Conservation (phyloP, 2,888 invertebrate species). For the Ceramica pisi region DNA sequence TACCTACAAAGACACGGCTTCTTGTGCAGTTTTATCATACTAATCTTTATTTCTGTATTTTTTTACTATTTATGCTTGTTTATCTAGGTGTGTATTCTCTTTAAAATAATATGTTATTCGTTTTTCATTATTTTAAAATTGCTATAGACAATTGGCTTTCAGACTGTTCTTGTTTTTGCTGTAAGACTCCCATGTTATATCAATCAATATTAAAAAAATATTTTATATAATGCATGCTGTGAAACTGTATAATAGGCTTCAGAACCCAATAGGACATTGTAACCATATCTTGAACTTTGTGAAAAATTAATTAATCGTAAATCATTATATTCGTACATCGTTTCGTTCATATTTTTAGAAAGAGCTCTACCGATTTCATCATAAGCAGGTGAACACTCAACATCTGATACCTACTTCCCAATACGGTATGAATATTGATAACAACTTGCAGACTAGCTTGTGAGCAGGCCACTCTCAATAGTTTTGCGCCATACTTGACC, state of each 20-base stretch:
- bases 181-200: no score
- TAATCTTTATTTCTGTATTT: background rate
- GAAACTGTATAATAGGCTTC: no score
- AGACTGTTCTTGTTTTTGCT: no score
- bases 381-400: background rate
- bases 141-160: no score
- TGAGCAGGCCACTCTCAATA: background rate
- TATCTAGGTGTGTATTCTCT: no score
- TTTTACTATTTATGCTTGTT: background rate
- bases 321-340: background rate
- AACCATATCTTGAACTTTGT: no score
- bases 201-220: no score
- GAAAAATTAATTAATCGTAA: no score
- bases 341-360: background rate
- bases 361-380: background rate
- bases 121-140: no score
- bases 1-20: background rate
- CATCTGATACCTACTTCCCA: conserved; percentile 6
- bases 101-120: no score
- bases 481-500: background rate
- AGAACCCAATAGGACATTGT: no score
- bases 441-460: background rate
- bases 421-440: conserved; percentile 12
- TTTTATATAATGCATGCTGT: no score
- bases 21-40: background rate